These are phyloP conservation scores for Tenebrosternarchus preto DNA, from an alignment of 2,113 vertebrate species.

Conservation along the genomic window DNA sequence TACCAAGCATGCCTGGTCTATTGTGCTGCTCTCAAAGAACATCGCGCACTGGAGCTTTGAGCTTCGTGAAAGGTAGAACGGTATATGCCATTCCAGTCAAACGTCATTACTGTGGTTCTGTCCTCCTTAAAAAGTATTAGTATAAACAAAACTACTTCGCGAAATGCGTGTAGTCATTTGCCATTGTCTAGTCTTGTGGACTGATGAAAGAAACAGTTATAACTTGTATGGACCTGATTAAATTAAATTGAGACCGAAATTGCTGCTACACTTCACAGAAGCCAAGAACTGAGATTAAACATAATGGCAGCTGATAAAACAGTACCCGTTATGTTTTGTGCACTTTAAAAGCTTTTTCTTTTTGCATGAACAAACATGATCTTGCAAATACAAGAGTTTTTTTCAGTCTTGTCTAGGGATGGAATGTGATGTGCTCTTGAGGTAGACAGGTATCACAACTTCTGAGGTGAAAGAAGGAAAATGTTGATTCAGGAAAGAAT, in stretches of 20 bases:
- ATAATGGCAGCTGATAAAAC: background rate
- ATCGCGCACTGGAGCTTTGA: slow-evolving; percentile 52
- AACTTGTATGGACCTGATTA: background rate
- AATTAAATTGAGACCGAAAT: too few species aligned
- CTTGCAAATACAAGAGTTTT: background rate
- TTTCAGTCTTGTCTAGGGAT: background rate
- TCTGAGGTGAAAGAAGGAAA: slow-evolving; percentile 35
- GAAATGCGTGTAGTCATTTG: background rate
- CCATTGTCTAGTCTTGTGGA: background rate
- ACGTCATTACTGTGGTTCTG: slow-evolving; percentile 56
- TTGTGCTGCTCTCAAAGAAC: slow-evolving; percentile 62
- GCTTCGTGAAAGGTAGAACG: slow-evolving; percentile 40
- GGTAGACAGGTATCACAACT: slow-evolving; percentile 1
- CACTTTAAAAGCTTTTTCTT: background rate
- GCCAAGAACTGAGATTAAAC: background rate
- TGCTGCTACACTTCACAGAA: background rate
- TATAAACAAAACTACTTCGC: background rate
- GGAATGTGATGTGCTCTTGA: slow-evolving; percentile 28
- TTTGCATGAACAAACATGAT: slow-evolving; percentile 22
- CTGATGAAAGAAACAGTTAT: background rate
- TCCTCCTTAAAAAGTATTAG: background rate
- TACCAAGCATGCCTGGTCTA: slow-evolving; percentile 73
- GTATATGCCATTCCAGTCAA: slow-evolving; percentile 59
- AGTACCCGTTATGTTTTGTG: background rate
- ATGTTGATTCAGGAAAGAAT: slow-evolving; percentile 35